A percentile compares a stretch with the other conserved stretches of the same genome.
phyloP scores from a whole-genome alignment of 1,140 invertebrate genomes.

The Melipona quadrifasciata region DNA sequence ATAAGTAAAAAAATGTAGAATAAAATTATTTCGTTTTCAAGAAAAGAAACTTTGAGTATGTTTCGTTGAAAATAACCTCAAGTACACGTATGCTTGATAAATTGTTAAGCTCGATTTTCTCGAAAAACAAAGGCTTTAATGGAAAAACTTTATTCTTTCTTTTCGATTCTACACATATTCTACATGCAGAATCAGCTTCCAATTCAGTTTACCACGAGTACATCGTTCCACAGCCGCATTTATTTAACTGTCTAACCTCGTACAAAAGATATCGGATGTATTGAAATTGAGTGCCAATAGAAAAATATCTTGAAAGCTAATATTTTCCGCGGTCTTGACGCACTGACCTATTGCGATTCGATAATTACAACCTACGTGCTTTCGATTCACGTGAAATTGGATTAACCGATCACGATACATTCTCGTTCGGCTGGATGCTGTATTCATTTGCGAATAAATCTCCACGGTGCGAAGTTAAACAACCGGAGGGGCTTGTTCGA shows the following conservation, averaged over 20 bases:
- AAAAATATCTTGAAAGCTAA: neutral
- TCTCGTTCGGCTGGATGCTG: neutral
- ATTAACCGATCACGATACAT: neutral
- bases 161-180: too few species aligned
- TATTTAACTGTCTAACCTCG: neutral
- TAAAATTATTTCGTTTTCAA: too few species aligned
- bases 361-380: neutral
- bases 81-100: too few species aligned
- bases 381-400: neutral
- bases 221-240: neutral
- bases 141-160: too few species aligned
- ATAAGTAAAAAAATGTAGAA: too few species aligned
- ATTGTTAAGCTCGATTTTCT: too few species aligned
- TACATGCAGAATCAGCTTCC: too few species aligned
- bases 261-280: neutral
- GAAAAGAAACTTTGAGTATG: too few species aligned
- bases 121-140: too few species aligned
- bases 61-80: too few species aligned
- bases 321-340: neutral
- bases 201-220: too few species aligned
- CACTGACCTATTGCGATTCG: neutral
- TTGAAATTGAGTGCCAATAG: neutral
- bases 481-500: neutral
- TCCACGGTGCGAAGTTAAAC: neutral
- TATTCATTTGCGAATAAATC: neutral